phyloP scores from a whole-genome alignment of 2,797 vertebrate genomes.

The Enteromius treurensis region DNA sequence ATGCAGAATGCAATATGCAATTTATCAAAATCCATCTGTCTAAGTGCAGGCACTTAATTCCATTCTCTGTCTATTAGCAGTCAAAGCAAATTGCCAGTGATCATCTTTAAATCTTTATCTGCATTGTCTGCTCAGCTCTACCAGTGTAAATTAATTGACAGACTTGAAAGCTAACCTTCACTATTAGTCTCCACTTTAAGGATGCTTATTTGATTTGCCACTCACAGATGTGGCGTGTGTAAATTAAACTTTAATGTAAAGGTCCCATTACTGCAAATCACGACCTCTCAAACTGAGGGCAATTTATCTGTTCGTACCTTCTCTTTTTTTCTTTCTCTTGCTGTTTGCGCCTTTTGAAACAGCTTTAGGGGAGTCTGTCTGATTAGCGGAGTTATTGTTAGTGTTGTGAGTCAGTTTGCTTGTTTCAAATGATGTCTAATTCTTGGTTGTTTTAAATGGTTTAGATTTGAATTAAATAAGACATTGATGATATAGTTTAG shows the following conservation, averaged over 20 bases:
- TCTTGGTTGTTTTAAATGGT: not conserved
- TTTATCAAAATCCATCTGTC: constrained; percentile 58
- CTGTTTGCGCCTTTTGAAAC: constrained; percentile 62
- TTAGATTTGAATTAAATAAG: constrained; percentile 14
- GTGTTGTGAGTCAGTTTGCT: constrained; percentile 7
- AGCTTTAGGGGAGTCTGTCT: not conserved
- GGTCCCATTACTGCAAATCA: constrained; percentile 80
- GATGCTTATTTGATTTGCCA: constrained; percentile 73
- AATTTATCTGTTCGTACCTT: constrained; percentile 64
- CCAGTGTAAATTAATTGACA: constrained; percentile 72
- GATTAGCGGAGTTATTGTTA: not conserved
- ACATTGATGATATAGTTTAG: constrained; percentile 26
- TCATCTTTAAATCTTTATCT: constrained; percentile 65
- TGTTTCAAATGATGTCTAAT: constrained; percentile 27
- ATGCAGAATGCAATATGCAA: constrained; percentile 54
- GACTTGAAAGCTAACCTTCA: constrained; percentile 69
- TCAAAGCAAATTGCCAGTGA: constrained; percentile 60
- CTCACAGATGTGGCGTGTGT: constrained; percentile 74
- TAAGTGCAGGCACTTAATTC: constrained; percentile 62
- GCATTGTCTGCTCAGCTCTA: constrained; percentile 62
- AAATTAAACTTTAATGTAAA: constrained; percentile 80
- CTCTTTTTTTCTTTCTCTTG: constrained; percentile 51
- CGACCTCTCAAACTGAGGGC: constrained; percentile 72
- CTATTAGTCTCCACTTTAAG: constrained; percentile 77
- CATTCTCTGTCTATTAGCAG: constrained; percentile 62